Conservation (phyloP, 2,888 invertebrate genomes). For the Ceramica pisi region DNA sequence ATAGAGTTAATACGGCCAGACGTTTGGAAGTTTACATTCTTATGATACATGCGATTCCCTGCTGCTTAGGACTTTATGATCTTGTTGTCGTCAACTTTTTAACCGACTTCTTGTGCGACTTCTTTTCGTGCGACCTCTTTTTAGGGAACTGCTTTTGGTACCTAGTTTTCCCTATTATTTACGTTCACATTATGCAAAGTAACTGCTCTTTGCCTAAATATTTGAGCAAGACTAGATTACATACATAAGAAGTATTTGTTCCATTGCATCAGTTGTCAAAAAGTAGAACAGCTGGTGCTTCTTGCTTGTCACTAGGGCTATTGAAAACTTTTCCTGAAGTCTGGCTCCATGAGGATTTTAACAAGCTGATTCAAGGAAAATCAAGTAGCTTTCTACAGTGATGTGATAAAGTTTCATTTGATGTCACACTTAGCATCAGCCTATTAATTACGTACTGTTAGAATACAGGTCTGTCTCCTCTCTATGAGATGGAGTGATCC, state of each 20-base stretch:
- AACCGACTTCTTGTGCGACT: background rate
- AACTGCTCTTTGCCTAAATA: too few species aligned
- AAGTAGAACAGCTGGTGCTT: too few species aligned
- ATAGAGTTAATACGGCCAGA: conserved; percentile 56
- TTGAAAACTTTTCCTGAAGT: background rate
- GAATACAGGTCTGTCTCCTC: background rate
- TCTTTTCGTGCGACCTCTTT: background rate
- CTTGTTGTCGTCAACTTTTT: background rate
- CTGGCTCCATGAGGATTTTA: background rate
- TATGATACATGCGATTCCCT: conserved; percentile 21
- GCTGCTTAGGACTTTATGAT: background rate
- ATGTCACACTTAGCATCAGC: background rate
- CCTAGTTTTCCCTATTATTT: too few species aligned
- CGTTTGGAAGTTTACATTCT: conserved; percentile 16
- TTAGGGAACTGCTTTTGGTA: background rate
- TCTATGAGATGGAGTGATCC: background rate
- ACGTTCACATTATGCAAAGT: too few species aligned
- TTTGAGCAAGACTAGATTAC: background rate
- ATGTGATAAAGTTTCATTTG: background rate
- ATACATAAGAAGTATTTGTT: background rate
- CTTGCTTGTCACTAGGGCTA: too few species aligned
- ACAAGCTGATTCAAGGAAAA: too few species aligned
- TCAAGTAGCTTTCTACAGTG: background rate
- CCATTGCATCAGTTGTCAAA: background rate
- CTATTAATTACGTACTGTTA: background rate